Evolutionary conservation across 1,140 invertebrate genomes (phyloP), one percentile per base, ranked within the genome.

Genomic region (Neodiprion pinetum): DNA sequence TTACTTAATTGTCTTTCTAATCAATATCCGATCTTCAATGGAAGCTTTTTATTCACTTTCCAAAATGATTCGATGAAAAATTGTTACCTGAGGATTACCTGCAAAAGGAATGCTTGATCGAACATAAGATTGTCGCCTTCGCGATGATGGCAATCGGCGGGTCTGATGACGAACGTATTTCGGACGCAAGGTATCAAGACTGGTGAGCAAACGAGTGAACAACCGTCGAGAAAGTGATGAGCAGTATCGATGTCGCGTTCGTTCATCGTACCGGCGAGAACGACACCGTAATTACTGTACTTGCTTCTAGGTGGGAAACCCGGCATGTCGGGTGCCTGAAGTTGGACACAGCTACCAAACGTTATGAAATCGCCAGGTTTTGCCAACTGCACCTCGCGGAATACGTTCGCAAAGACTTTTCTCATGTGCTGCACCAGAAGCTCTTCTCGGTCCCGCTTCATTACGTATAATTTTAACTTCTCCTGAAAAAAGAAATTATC

Each of bases 281-380:
- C 69, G n/a, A 74, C 48, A 4, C 73, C 73, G 9, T 67, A 28
- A 47, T 67, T 48, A 14, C 28, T 74, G 4, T 40, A 47, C 23
- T 73, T 49, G 23, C 12, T 69, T 53, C n/a, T 12, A 3, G 67
- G 73, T 70, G 67, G 73, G 40, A 28, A 70, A 23, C 17, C 12
- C n/a, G 73, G 73, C 73, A 74, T 71, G 40, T 74, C 73, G 1
- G 69, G 73, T 48, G 73, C 73, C 70, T 71, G 69, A 9, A 74
- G 50, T 14, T 74, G 73, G 47, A 74, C 49, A 9, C 68, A 66
- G 49, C n/a, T 71, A 21, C 53, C 73, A 71, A 74, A 74, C 67
- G 70, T 70, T 7, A 74, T 28, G 28, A 71, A 74, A 47, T 48
- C 50, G 48, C 70, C 65, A 47, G 65, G 23, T 14, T 17, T 49